These are phyloP conservation scores for Styela clava DNA, from an alignment of 23 tunicate genomes.

Conservation along the genomic window DNA sequence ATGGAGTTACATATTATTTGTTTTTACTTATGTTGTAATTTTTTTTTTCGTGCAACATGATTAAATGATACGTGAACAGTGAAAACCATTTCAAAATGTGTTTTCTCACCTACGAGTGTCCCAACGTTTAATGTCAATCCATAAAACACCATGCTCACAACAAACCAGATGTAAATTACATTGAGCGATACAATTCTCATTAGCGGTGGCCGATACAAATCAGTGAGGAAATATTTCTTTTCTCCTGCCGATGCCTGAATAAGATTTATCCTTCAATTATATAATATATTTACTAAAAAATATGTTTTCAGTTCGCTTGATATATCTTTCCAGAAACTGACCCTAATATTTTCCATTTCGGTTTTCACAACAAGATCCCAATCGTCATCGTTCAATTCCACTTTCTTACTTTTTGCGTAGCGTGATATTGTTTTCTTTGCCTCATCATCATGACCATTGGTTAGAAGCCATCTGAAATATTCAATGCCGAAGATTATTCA, in stretches of 20 bases:
- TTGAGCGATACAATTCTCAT: slow-evolving; percentile 51
- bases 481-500: too few species aligned
- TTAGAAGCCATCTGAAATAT: slow-evolving; percentile 46
- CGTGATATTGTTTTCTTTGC: slow-evolving; percentile 38
- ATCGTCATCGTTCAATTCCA: slow-evolving; percentile 35
- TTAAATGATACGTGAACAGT: too few species aligned
- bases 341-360: slow-evolving; percentile 33
- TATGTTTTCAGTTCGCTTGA: too few species aligned
- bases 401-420: slow-evolving; percentile 46
- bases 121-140: slow-evolving; percentile 69
- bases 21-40: not conserved
- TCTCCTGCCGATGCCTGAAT: slow-evolving; percentile 4
- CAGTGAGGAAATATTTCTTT: slow-evolving; percentile 40
- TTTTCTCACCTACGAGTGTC: slow-evolving; percentile 63
- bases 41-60: not conserved
- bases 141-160: slow-evolving; percentile 53
- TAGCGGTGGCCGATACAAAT: slow-evolving; percentile 38
- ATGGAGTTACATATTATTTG: too few species aligned
- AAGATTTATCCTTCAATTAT: too few species aligned
- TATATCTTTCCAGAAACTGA: too few species aligned
- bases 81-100: too few species aligned
- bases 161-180: slow-evolving; percentile 46
- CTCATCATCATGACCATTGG: slow-evolving; percentile 32
- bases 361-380: slow-evolving; percentile 49
- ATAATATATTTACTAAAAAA: too few species aligned